These are phyloP conservation scores for Orussus abietinus DNA, from an alignment of 1,140 invertebrate species.

Conservation along the genomic window DNA sequence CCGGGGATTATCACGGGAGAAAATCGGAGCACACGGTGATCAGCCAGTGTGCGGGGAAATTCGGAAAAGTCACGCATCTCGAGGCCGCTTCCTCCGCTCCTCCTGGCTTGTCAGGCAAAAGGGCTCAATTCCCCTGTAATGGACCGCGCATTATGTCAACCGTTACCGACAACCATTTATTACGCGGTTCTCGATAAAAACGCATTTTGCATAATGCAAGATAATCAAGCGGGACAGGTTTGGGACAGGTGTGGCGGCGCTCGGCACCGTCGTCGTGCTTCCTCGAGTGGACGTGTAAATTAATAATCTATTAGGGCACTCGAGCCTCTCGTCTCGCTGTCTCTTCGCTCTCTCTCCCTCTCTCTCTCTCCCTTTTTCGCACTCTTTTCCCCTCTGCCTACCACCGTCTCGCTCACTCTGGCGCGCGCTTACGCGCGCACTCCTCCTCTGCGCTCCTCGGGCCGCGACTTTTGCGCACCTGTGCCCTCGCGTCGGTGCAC, in stretches of 20 bases:
- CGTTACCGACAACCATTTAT: conserved; percentile 50
- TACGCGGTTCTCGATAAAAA: conserved; percentile 44
- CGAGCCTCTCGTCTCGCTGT: too few species aligned
- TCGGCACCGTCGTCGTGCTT: conserved; percentile 19
- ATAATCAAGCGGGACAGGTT: conserved; percentile 45
- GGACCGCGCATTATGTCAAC: conserved; percentile 52
- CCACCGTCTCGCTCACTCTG: conserved; percentile 10
- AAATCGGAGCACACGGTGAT: conserved; percentile 1
- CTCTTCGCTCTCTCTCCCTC: not conserved
- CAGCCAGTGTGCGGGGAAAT: too few species aligned
- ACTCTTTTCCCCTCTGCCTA: conserved; percentile 4
- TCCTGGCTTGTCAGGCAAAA: conserved; percentile 36
- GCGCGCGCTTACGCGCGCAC: conserved; percentile 2
- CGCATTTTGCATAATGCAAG: conserved; percentile 51
- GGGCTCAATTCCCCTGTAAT: conserved; percentile 43
- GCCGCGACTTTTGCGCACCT: too few species aligned
- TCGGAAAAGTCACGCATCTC: too few species aligned
- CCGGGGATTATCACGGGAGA: too few species aligned
- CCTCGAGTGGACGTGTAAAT: conserved; percentile 40
- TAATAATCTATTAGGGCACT: conserved; percentile 47
- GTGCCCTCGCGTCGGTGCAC: conserved; percentile 5
- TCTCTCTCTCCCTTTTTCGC: conserved; percentile 7
- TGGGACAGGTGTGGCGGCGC: conserved; percentile 40
- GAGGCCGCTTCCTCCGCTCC: too few species aligned
- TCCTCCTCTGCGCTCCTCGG: conserved; percentile 4